phyloP scores from a whole-genome alignment of 2,113 vertebrate genomes.

The Azemiops feae region DNA sequence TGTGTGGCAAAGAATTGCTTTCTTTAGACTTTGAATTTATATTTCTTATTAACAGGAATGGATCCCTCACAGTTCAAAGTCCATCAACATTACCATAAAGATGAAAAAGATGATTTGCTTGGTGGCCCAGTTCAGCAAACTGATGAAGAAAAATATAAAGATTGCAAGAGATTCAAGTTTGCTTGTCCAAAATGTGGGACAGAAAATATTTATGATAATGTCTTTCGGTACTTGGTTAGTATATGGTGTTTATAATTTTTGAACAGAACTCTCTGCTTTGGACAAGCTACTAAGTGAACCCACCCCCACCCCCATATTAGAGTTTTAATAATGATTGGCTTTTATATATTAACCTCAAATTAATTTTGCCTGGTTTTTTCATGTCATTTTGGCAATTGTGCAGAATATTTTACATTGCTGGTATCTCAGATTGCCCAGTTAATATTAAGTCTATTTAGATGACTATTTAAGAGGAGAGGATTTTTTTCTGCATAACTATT shows the following conservation, averaged over 20 bases:
- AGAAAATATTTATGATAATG: constrained; percentile 89
- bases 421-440: constrained; percentile 58
- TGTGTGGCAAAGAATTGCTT: constrained; percentile 57
- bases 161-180: constrained; percentile 91
- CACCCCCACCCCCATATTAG: constrained; percentile 3
- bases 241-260: constrained; percentile 23
- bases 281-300: background rate
- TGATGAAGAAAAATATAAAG: constrained; percentile 92
- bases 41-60: constrained; percentile 80
- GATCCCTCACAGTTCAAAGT: constrained; percentile 91
- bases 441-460: constrained; percentile 48
- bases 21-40: constrained; percentile 63
- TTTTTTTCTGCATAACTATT: constrained; percentile 55
- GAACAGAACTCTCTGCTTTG: background rate
- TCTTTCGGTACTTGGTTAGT: constrained; percentile 92
- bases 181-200: constrained; percentile 85
- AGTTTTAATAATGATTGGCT: background rate
- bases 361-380: constrained; percentile 38
- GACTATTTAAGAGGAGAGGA: constrained; percentile 65
- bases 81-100: constrained; percentile 86
- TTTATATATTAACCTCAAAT: constrained; percentile 6
- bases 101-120: constrained; percentile 84
- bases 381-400: constrained; percentile 57
- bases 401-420: constrained; percentile 66
- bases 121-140: constrained; percentile 88